Evolutionary conservation across 1,140 invertebrate genomes (phyloP), one percentile per base, ranked within the genome.

Genomic region (Caerostris extrusa): DNA sequence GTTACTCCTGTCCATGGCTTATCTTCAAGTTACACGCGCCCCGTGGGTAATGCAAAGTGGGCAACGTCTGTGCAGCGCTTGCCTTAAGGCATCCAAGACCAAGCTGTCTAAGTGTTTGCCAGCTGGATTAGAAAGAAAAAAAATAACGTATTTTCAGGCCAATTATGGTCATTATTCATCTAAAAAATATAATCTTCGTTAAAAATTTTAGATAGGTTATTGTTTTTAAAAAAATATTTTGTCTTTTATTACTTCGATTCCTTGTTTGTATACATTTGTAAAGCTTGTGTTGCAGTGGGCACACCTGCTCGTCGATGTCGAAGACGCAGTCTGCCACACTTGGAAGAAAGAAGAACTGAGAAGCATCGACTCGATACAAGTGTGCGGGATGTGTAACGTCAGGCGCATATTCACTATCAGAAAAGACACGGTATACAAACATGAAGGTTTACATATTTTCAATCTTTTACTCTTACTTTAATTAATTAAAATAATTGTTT

Each of bases 301-400:
- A 1, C 61, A 90, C 19, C 55, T 90, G 64, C 8, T 90, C 1
- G 67, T 90, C 6, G 88, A 90, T 34, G 12, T 90, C 7, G 55
- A 57, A 12, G 64, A 71, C 5, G 56, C 34, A 12, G 17, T 90
- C 6, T 90, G 53, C 8, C 12, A 12, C 2, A 12, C 56, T 2
- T 90, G 88, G 88, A 77, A 71, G 12, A 69, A 57, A 34, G 88
- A 90, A 19, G 14, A 17, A 56, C 57, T 90, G 5, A 90, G 57
- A 19, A 71, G 19, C 12, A 71, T 90, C 12, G 88, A 69, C 7
- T 69, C 61, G 14, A 6, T 90, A 17, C 5, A 7, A 7, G 3
- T 90, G n/a, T 14, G 88, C 2, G 88, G 88, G 5, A 71, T 56
- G 5, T 71, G 17, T 55, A 55, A 14, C 12, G 8, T 90, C 3